These are phyloP conservation scores for Syngnathoides biaculeatus DNA, from an alignment of 2,113 vertebrate genomes.

Conservation along the genomic window DNA sequence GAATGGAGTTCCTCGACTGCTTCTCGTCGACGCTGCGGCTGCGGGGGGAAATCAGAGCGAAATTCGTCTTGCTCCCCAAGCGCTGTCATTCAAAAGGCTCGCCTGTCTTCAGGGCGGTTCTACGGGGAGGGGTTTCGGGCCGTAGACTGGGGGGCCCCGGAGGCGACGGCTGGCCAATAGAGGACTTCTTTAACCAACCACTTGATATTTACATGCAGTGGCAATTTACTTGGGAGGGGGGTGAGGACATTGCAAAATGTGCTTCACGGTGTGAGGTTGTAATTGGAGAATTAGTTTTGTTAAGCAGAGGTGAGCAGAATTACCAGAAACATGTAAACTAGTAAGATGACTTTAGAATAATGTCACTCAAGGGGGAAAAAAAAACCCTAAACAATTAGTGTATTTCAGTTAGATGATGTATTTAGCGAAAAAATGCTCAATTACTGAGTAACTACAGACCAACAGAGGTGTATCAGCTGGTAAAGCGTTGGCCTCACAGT, in stretches of 20 bases:
- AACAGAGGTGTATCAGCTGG: no score
- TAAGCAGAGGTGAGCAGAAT: not conserved
- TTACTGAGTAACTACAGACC: not conserved
- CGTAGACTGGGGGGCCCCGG: constrained; percentile 37
- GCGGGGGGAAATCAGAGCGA: constrained; percentile 68
- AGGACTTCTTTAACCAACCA: constrained; percentile 43
- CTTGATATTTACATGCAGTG: constrained; percentile 56
- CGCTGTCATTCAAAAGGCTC: constrained; percentile 73
- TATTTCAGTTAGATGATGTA: not conserved
- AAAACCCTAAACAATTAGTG: no score
- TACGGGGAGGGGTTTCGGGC: constrained; percentile 62
- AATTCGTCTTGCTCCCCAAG: constrained; percentile 63
- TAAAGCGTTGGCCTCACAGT: no score
- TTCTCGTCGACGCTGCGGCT: constrained; percentile 71
- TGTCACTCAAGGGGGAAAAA: not conserved
- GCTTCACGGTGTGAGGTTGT: constrained; percentile 17
- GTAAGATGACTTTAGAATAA: not conserved
- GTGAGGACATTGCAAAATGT: constrained; percentile 33
- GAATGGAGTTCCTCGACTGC: constrained; percentile 74
- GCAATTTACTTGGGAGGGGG: constrained; percentile 42
- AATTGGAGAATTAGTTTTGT: constrained; percentile 19
- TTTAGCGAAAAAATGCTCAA: not conserved
- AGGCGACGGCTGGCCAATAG: constrained; percentile 61
- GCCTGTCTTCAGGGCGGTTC: constrained; percentile 62
- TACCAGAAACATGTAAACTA: not conserved